Base-by-base conservation (phyloP, 1,140 invertebrate species). In the Drosophila kepulauana region DNA sequence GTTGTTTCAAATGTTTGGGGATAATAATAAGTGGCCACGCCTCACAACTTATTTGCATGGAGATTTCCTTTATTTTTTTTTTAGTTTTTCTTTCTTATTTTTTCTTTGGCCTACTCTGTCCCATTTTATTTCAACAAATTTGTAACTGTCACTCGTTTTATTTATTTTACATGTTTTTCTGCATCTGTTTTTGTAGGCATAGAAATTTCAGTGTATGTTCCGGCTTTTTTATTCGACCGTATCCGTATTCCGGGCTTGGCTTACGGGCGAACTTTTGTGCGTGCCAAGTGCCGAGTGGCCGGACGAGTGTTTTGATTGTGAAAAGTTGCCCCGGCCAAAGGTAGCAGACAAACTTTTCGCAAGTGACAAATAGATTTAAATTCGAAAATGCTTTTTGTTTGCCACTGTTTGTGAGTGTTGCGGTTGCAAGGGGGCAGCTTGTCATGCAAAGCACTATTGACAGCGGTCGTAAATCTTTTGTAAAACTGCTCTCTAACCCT, bases 281-380 rank as follows among this genome's bases (percentile, higher is more conserved):
- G 58, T 70, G 52, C 10, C 51, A 15, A 35, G 20, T 25, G 20
- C 20, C 33, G 33, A 38, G 35, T 38, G 35, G 28, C 15, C 30
- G 48, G 63, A 61, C 51, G 54, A 49, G 52, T 75, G 64, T 75
- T 65, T 62, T 72, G 65, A 70, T 66, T 43, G 81, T 62, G 62
- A 28, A 64, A 43, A 58, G 51, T 52, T 75, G 67, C 30, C 15
- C 30, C 7, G 38, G 54, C 10, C 25, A 85, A 89, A 90, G 85
- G 85, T 90, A 81, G 85, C 86, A 25, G 20, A 62, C 81, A 88
- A 88, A 88, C 74, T 88, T 89, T 25, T 88, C 54, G 75, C 85
- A 89, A 89, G 86, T 89, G 85, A 89, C 85, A 89, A 89, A 89
- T 89, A 89, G 85, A 89, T 89, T 89, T 89, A 89, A 89, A 89